A percentile compares a stretch with the other conserved stretches of the same genome.
phyloP scores from a whole-genome alignment of 2,797 vertebrate genomes.

The Cygnus olor region DNA sequence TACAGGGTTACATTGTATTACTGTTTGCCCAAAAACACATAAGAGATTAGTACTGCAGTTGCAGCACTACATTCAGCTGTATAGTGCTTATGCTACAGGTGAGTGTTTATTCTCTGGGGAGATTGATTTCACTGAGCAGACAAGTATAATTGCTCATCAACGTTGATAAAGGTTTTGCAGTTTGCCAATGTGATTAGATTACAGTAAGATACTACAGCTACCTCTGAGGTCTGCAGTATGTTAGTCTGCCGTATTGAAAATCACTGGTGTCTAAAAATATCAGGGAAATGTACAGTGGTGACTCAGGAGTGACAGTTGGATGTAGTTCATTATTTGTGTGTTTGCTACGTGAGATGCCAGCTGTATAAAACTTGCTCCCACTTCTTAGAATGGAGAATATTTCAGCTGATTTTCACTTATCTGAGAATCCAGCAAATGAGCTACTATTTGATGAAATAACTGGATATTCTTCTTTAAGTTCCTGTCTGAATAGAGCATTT shows the following conservation, averaged over 20 bases:
- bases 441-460: conserved; percentile 59
- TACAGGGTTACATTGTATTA: background rate
- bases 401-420: conserved; percentile 59
- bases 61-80: background rate
- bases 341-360: conserved; percentile 46
- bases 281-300: conserved; percentile 6
- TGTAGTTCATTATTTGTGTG: conserved; percentile 44
- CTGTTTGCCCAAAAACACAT: background rate
- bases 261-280: background rate
- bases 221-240: background rate
- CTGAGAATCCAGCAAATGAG: conserved; percentile 46
- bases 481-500: conserved; percentile 56
- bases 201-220: background rate
- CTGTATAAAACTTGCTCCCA: conserved; percentile 46
- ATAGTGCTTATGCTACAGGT: background rate
- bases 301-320: conserved; percentile 49
- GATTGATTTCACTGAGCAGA: conserved; percentile 15
- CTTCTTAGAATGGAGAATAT: conserved; percentile 42
- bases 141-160: conserved; percentile 16
- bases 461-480: conserved; percentile 60
- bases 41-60: background rate
- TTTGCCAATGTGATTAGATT: conserved; percentile 37
- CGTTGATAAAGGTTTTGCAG: conserved; percentile 27
- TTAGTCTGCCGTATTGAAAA: fast-evolving
- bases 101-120: background rate